Evolutionary conservation across 2,797 vertebrate genomes (phyloP).

Genomic region (Lophotriccus pileatus): DNA sequence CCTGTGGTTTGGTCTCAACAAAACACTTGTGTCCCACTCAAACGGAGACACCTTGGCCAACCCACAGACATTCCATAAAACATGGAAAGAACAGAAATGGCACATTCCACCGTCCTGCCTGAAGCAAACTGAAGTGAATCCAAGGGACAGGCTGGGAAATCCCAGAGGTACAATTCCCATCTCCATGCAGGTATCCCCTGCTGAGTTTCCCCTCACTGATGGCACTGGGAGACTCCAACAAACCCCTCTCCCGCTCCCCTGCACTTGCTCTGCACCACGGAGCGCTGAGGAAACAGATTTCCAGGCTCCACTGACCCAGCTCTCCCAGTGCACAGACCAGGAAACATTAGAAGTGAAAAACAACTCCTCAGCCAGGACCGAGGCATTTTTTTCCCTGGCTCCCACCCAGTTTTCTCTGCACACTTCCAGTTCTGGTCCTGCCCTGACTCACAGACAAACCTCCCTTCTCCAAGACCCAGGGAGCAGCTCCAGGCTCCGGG

Average conservation of each 20-base stretch:
- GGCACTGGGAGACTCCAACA: rapidly evolving
- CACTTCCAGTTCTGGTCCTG: background rate
- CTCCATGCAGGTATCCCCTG: rapidly evolving
- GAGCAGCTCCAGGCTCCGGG: background rate
- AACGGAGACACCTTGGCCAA: too few species aligned
- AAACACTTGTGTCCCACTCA: too few species aligned
- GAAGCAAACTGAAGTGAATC: background rate
- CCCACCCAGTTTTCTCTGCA: background rate
- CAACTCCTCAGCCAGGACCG: background rate
- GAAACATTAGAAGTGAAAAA: conserved; percentile 52
- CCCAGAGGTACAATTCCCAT: rapidly evolving
- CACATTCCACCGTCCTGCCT: background rate
- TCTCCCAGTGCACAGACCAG: background rate
- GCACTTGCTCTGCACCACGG: background rate
- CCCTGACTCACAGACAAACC: background rate
- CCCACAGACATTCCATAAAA: background rate
- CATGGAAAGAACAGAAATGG: background rate
- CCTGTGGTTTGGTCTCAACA: too few species aligned
- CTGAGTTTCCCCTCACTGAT: rapidly evolving
- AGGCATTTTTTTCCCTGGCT: background rate
- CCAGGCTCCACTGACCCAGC: background rate
- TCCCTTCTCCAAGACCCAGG: background rate
- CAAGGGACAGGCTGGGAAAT: background rate
- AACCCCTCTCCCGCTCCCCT: background rate
- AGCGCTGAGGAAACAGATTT: background rate